Evolutionary conservation across 2,888 invertebrate species (phyloP).

Genomic region (Nomada goodeniana): DNA sequence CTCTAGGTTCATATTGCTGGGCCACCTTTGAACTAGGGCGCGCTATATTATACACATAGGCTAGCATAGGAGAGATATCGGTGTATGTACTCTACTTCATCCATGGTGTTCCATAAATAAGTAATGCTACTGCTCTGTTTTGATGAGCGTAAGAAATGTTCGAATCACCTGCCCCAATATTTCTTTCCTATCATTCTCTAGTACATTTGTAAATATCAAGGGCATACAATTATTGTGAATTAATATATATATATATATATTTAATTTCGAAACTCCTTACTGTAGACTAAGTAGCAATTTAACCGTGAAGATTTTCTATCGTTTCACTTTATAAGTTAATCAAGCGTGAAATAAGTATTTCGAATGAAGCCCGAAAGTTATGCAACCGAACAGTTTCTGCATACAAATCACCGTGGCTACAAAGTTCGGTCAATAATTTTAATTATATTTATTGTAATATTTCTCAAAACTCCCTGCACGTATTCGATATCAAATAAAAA

Average conservation of each 20-base stretch:
- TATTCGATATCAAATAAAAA: no score
- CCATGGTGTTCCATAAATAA: conserved; percentile 28
- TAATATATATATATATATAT: background rate
- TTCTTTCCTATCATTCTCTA: background rate
- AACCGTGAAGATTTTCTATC: no score
- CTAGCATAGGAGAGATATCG: conserved; percentile 18
- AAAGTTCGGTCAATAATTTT: no score
- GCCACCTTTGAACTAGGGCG: conserved; percentile 24
- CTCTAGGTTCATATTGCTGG: background rate
- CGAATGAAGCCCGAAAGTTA: no score
- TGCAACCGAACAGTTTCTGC: no score
- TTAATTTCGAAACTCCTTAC: background rate
- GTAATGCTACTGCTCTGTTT: background rate
- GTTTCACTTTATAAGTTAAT: no score
- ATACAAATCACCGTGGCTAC: no score
- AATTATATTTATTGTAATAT: no score
- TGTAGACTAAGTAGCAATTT: no score
- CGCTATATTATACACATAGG: conserved; percentile 22
- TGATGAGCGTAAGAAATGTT: background rate
- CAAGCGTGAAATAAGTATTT: no score
- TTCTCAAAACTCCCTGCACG: no score
- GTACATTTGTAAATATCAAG: background rate
- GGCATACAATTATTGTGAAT: background rate
- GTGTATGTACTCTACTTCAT: conserved; percentile 4
- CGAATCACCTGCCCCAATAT: background rate